Percentiles rank a stretch among this genome's conserved stretches.
phyloP scores from a whole-genome alignment of 2,113 vertebrate species.

The Prietella phreatophila region DNA sequence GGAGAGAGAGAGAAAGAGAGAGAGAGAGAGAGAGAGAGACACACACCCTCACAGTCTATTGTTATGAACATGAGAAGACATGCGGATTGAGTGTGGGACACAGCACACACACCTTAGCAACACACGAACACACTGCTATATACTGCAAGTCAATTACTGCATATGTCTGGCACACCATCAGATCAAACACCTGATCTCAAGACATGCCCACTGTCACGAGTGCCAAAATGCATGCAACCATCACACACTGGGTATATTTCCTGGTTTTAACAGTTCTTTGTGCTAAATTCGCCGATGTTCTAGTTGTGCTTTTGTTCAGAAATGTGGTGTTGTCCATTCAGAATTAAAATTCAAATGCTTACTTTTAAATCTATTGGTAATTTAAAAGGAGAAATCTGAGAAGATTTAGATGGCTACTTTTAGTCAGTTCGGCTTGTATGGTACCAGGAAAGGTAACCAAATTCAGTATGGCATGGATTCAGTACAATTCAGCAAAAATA shows the following conservation, averaged over 20 bases:
- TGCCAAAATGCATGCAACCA: neutral
- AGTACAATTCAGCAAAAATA: too few relatives aligned
- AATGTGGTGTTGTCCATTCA: too few relatives aligned
- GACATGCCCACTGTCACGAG: neutral
- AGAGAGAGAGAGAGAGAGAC: neutral
- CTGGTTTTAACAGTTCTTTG: neutral
- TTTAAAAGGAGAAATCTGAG: too few relatives aligned
- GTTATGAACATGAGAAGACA: constrained; percentile 2
- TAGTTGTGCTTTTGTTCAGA: neutral
- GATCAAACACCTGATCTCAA: neutral
- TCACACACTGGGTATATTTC: neutral
- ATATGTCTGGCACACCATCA: neutral
- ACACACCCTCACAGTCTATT: constrained; percentile 16
- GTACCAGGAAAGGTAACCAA: neutral
- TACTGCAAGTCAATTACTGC: neutral
- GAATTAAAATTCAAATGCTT: too few relatives aligned
- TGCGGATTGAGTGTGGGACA: neutral
- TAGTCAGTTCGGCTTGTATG: neutral
- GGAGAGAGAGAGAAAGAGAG: neutral
- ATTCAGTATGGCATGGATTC: neutral
- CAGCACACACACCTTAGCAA: neutral
- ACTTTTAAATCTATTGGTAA: too few relatives aligned
- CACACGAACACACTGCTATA: neutral
- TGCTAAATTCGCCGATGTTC: neutral
- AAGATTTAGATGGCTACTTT: too few relatives aligned